These are phyloP conservation scores for Lithobates sylvaticus DNA, from an alignment of 2,797 vertebrate genomes.

Conservation along the genomic window DNA sequence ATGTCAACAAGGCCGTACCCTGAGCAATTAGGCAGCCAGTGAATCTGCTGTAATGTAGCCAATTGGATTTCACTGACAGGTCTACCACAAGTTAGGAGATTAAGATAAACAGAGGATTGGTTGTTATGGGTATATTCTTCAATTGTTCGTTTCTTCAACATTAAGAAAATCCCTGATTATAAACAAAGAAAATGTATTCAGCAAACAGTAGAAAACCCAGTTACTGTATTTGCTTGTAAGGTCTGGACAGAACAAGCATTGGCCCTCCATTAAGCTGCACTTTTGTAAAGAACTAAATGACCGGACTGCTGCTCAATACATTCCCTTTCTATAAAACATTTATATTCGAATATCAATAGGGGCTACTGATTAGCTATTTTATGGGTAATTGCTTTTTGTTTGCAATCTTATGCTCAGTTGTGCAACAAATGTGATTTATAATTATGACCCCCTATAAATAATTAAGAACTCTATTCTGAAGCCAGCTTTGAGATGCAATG, in stretches of 20 bases:
- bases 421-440: constrained; percentile 42
- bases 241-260: background rate
- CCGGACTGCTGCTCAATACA: background rate
- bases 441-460: constrained; percentile 39
- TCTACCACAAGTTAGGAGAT: too few relatives aligned
- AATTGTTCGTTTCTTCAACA: too few relatives aligned
- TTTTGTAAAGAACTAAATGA: background rate
- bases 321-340: constrained; percentile 31
- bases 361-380: constrained; percentile 36
- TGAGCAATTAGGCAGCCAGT: too few relatives aligned
- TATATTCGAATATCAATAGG: constrained; percentile 16
- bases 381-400: constrained; percentile 17
- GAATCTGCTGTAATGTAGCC: too few relatives aligned
- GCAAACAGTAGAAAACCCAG: background rate
- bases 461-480: constrained; percentile 31
- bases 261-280: background rate
- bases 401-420: constrained; percentile 20
- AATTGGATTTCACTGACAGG: too few relatives aligned
- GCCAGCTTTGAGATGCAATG: background rate
- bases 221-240: background rate
- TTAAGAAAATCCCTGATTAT: too few relatives aligned
- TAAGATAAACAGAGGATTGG: too few relatives aligned
- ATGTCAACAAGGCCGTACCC: too few relatives aligned
- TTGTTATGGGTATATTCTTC: too few relatives aligned
- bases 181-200: background rate